Evolutionary conservation across 2,888 invertebrate species (phyloP), one percentile per base, ranked within the genome.

Genomic region (Zootermopsis nevadensis): DNA sequence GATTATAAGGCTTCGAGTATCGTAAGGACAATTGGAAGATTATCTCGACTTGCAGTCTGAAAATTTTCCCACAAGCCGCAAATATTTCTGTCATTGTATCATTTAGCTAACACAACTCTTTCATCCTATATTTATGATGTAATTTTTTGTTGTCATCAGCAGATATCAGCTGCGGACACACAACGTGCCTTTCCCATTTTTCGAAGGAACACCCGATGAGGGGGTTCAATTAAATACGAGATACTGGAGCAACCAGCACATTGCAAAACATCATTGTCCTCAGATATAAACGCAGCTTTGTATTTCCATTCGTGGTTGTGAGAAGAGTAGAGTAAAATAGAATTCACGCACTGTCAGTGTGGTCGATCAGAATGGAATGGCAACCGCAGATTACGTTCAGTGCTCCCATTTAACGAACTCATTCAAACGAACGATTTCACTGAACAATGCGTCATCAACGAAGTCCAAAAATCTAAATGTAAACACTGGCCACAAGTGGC

Each of bases 331-430:
- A 3, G 6, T 12, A 4, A 74, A 74, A 38, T n/a, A 3, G 74
- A 42, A 74, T 74, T 74, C 74, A 42, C 38, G 35, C 74, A n/a
- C n/a, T 60, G 60, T 60, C 60, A 60, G n/a, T 38, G 74, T 38
- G 42, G 74, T 74, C 35, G 31, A 22, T 74, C 35, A 31, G 69
- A 69, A 69, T 31, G 33, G 69, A 69, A 15, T 74, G 74, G 35
- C 38, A 35, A 74, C 74, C 74, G 38, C 74, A 74, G 74, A 74
- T 74, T 74, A 74, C 74, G 74, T 42, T 60, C n/a, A n/a, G 60
- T 48, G 48, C 19, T 19, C 48, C 69, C 69, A 69, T 69, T 31
- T 69, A 69, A 69, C 74, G 35, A 33, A 74, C 74, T 38, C 74
- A 38, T 74, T 74, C 74, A 74, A 38, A 38, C n/a, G 8, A 42